Evolutionary conservation across 2,797 vertebrate genomes (phyloP).

Genomic region (Fistularia tabacaria): DNA sequence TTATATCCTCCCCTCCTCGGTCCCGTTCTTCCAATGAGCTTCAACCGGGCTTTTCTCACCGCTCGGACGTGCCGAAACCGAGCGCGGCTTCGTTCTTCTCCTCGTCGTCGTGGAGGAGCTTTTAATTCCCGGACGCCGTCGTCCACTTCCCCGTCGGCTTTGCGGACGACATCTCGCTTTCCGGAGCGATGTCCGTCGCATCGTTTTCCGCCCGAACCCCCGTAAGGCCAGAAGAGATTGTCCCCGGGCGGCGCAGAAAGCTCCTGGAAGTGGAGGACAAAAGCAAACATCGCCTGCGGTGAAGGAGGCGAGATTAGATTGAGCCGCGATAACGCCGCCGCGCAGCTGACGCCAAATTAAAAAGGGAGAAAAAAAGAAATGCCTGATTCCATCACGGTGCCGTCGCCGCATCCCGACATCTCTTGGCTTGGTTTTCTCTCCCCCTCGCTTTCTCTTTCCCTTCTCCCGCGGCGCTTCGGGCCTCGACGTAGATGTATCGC

Average conservation of each 20-base stretch:
- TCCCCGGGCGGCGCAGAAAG: conserved; percentile 2
- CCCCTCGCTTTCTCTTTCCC: not conserved
- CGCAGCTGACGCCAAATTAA: not conserved
- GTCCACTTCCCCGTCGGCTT: no score
- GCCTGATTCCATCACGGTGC: conserved; percentile 16
- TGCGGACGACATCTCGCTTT: no score
- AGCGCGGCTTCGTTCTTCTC: no score
- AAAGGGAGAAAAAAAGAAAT: conserved; percentile 5
- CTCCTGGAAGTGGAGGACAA: not conserved
- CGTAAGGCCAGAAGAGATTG: conserved; percentile 6
- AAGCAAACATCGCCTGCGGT: conserved; percentile 27
- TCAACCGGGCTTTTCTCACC: no score
- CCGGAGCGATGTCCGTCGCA: conserved; percentile 37
- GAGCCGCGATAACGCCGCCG: conserved; percentile 22
- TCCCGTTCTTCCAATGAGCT: no score
- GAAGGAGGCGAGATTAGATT: conserved; percentile 23
- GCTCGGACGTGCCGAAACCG: no score
- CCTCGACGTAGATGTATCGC: no score
- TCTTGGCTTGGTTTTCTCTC: conserved; percentile 1
- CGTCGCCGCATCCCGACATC: conserved; percentile 12
- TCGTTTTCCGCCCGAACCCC: conserved; percentile 2
- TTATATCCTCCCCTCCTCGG: no score
- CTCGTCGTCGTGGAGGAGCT: no score
- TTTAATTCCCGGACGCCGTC: no score
- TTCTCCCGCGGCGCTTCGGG: conserved; percentile 3